Conservation (phyloP, 1,140 invertebrate genomes). For the Heliconius hewitsoni region DNA sequence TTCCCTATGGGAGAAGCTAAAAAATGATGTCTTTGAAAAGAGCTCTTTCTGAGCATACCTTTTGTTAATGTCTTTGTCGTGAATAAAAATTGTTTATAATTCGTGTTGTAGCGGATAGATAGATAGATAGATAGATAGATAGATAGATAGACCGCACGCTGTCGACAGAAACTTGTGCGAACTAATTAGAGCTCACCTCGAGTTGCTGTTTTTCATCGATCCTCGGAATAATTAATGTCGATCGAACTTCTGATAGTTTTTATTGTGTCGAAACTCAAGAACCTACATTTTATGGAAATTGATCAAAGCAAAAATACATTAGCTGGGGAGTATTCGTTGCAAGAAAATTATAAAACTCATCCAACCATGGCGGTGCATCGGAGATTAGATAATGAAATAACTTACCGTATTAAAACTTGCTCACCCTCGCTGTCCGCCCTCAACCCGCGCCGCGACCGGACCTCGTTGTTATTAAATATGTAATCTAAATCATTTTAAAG, state of each 20-base stretch:
- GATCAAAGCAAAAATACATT: conserved; percentile 1
- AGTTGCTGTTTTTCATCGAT: conserved; percentile 33
- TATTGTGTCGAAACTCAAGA: conserved; percentile 7
- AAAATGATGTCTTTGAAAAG: too few relatives aligned
- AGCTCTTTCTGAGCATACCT: too few relatives aligned
- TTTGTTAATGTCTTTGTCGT: neutral
- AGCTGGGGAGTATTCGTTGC: neutral
- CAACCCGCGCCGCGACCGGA: neutral
- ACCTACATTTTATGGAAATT: conserved; percentile 15
- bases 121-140: too few relatives aligned
- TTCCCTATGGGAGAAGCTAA: too few relatives aligned
- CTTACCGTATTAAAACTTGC: conserved; percentile 7
- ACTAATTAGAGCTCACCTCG: conserved; percentile 33
- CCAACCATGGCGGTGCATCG: neutral
- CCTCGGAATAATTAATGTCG: conserved; percentile 25
- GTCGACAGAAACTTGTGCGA: conserved; percentile 11
- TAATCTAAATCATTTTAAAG: neutral
- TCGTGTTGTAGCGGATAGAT: neutral
- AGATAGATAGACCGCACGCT: neutral
- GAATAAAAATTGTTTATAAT: neutral
- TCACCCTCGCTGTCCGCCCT: neutral
- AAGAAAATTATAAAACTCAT: conserved; percentile 7
- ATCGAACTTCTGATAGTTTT: conserved; percentile 23
- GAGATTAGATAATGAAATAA: conserved; percentile 8
- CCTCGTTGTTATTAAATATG: neutral